These are phyloP conservation scores for Heptranchias perlo DNA, from an alignment of 2,113 vertebrate species.

Conservation along the genomic window DNA sequence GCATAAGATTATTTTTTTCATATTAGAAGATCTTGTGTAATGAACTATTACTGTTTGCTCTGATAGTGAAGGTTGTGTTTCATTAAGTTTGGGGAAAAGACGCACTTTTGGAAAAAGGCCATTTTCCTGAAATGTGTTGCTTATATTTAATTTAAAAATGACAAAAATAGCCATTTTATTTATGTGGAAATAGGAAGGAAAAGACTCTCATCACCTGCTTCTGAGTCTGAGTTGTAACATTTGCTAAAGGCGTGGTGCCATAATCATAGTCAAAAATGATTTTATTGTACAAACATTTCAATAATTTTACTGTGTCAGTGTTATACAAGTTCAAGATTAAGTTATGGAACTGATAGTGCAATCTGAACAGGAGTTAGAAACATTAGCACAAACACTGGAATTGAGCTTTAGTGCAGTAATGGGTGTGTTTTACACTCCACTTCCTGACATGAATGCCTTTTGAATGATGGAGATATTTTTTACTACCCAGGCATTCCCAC, in stretches of 20 bases:
- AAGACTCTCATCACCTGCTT: neutral
- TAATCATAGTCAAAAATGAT: neutral
- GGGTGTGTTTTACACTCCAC: neutral
- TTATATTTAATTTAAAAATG: neutral
- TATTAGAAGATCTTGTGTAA: neutral
- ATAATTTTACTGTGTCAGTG: neutral
- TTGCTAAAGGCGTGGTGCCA: neutral
- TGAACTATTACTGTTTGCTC: neutral
- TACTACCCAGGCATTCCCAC: neutral
- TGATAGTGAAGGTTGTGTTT: neutral
- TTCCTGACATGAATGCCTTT: conserved; percentile 9
- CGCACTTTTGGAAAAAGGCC: neutral
- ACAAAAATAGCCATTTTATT: neutral
- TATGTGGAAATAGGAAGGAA: neutral
- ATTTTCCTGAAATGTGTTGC: neutral
- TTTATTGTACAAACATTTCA: neutral
- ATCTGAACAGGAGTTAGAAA: neutral
- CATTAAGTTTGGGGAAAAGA: neutral
- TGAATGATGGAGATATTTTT: neutral
- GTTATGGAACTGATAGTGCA: neutral
- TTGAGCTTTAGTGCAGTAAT: neutral
- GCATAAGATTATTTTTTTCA: neutral
- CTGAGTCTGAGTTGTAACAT: neutral
- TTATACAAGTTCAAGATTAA: neutral
- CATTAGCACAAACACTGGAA: neutral